Conservation (phyloP, 1,140 invertebrate genomes). For the Drosophila pseudoobscura region DNA sequence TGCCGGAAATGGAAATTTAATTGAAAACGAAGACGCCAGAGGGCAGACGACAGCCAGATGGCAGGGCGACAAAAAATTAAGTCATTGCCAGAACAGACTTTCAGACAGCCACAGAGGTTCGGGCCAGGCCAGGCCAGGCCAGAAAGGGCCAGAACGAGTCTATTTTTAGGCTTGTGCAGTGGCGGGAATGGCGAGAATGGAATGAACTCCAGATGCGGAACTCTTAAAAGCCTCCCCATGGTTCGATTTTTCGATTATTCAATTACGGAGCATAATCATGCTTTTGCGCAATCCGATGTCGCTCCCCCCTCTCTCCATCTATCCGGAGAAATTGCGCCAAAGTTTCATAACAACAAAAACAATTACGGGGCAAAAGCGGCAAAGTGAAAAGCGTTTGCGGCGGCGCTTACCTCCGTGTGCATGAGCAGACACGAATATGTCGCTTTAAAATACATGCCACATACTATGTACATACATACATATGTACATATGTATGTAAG, state of each 20-base stretch:
- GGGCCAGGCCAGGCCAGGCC: conserved; percentile 29
- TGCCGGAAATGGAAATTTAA: conserved; percentile 36
- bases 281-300: no score
- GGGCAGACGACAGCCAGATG: background rate
- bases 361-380: background rate
- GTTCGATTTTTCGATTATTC: no score
- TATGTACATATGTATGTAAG: no score
- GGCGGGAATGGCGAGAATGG: background rate
- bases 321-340: background rate
- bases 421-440: background rate
- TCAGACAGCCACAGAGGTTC: background rate
- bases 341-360: conserved; percentile 5
- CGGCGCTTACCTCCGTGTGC: background rate
- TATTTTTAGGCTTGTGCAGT: no score
- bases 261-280: no score
- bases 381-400: conserved; percentile 2
- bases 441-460: no score
- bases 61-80: conserved; percentile 18
- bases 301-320: no score
- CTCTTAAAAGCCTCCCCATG: no score
- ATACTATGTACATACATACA: no score
- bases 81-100: conserved; percentile 24
- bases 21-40: conserved; percentile 7
- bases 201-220: background rate
- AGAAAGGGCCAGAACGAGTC: background rate